Conservation (phyloP, 64 coral and sea anemone species). For the Platygyra sinensis region DNA sequence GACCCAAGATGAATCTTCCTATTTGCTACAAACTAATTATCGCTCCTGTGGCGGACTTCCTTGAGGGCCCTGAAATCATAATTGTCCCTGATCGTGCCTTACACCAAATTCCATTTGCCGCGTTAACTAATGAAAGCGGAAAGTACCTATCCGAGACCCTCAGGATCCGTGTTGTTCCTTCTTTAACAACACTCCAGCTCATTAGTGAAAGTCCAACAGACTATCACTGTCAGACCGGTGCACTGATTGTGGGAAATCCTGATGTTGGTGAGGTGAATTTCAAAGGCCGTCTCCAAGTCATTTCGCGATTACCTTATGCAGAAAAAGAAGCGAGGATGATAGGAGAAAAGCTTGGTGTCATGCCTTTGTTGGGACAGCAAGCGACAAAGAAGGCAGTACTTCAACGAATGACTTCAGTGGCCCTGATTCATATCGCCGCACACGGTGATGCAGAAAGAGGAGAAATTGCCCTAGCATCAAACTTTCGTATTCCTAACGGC, state of each 20-base stretch:
- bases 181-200: neutral
- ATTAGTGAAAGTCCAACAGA: neutral
- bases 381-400: neutral
- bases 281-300: neutral
- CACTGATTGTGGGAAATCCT: neutral
- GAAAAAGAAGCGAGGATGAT: neutral
- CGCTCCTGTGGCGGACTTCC: neutral
- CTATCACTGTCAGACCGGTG: neutral
- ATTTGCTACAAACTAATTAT: neutral
- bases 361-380: neutral
- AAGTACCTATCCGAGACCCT: neutral
- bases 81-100: neutral
- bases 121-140: neutral
- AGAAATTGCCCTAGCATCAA: neutral
- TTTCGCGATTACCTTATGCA: neutral
- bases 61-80: neutral
- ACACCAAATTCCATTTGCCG: neutral
- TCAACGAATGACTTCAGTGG: neutral
- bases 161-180: neutral
- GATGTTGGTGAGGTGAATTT: neutral
- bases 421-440: neutral
- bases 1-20: neutral
- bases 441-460: neutral
- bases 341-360: neutral
- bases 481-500: neutral